phyloP scores from a whole-genome alignment of 2,888 invertebrate species.

The Stenoptilia bipunctidactyla region DNA sequence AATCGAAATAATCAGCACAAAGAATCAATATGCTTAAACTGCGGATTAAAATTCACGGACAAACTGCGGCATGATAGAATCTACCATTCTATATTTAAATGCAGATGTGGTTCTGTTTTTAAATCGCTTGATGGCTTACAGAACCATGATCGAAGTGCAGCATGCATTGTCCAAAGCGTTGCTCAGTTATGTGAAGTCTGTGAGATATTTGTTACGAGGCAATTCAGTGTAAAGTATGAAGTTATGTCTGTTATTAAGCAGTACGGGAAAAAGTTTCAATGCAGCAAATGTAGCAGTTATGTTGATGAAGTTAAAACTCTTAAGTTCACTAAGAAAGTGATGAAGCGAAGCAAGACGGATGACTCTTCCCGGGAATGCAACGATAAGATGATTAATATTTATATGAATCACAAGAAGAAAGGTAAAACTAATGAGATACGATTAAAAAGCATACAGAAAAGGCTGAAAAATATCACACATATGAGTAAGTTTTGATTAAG shows the following conservation, averaged over 20 bases:
- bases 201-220: background rate
- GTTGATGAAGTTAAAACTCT: constrained; percentile 22
- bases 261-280: background rate
- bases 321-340: background rate
- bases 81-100: background rate
- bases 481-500: no score
- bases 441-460: constrained; percentile 24
- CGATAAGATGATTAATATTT: background rate
- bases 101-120: no score
- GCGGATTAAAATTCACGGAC: background rate
- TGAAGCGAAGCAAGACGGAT: no score
- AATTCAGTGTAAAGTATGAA: background rate
- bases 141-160: background rate
- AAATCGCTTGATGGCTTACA: background rate
- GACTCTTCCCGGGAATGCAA: background rate
- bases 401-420: constrained; percentile 8
- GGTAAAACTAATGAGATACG: constrained; percentile 21
- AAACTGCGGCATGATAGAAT: background rate
- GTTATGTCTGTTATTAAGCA: background rate
- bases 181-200: background rate
- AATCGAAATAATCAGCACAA: constrained; percentile 3
- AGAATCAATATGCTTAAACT: background rate
- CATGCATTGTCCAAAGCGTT: background rate
- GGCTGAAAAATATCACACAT: constrained; percentile 21
- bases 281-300: background rate